A percentile compares a stretch with the other conserved stretches of the same genome.
These are phyloP conservation scores for Gonocerus acuteangulatus DNA, from an alignment of 2,888 invertebrate genomes.

Conservation along the genomic window DNA sequence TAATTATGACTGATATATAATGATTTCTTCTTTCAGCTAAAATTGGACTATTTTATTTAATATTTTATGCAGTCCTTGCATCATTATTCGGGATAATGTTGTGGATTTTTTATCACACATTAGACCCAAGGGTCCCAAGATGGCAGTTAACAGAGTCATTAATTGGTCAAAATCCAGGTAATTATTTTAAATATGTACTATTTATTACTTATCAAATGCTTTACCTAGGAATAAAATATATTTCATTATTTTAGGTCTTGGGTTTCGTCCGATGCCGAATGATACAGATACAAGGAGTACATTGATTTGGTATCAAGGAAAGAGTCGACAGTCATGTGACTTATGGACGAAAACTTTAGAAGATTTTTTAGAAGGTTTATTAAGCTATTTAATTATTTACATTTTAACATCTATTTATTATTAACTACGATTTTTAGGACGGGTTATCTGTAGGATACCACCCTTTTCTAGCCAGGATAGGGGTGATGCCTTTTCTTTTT, in stretches of 20 bases:
- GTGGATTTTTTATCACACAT: constrained; percentile 85
- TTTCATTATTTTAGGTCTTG: constrained; percentile 55
- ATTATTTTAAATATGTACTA: constrained; percentile 31
- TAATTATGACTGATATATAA: no score
- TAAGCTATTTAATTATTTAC: no score
- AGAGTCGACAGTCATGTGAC: constrained; percentile 63
- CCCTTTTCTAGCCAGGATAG: no score
- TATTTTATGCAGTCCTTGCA: constrained; percentile 85
- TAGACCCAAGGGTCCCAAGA: constrained; percentile 81
- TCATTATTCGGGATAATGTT: constrained; percentile 90
- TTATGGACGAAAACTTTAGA: constrained; percentile 70
- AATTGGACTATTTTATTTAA: constrained; percentile 88
- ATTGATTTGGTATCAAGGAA: constrained; percentile 86
- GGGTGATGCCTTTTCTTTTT: no score
- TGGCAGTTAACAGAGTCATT: constrained; percentile 80
- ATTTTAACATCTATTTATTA: no score
- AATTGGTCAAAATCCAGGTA: constrained; percentile 90
- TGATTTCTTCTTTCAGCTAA: constrained; percentile 81
- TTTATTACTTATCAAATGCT: not conserved
- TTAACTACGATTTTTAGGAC: no score
- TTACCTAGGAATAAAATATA: not conserved
- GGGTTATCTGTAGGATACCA: no score
- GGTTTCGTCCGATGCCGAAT: constrained; percentile 87
- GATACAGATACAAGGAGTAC: constrained; percentile 82
- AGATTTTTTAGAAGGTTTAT: constrained; percentile 70